phyloP scores from a whole-genome alignment of 2,888 invertebrate genomes.

The Agonopterix heracliana region DNA sequence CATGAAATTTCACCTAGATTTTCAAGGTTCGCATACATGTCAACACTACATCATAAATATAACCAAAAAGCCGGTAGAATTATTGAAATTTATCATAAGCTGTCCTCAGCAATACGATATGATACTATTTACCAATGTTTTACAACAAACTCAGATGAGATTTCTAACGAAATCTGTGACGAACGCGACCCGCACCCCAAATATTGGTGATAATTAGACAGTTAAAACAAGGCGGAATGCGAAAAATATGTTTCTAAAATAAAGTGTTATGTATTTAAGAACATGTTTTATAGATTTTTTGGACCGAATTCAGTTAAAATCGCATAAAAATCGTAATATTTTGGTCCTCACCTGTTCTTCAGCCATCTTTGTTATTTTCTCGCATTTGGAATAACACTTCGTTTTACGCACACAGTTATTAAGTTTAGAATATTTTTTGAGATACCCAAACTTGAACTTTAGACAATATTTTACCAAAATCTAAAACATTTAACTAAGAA shows the following conservation, averaged over 20 bases:
- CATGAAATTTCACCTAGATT: background rate
- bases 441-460: no score
- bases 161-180: background rate
- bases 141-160: background rate
- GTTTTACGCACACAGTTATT: background rate
- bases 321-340: conserved; percentile 53
- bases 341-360: conserved; percentile 84
- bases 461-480: no score
- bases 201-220: background rate
- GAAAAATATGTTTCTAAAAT: conserved; percentile 8
- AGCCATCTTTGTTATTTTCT: conserved; percentile 82
- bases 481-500: no score
- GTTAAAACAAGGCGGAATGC: background rate
- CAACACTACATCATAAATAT: conserved; percentile 41
- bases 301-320: conserved; percentile 52
- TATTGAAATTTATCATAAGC: background rate
- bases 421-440: background rate
- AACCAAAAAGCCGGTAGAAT: conserved; percentile 60
- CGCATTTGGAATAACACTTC: conserved; percentile 58
- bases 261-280: background rate
- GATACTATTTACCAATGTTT: no score
- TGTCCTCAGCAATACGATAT: no score
- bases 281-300: conserved; percentile 1
- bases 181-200: conserved; percentile 1
- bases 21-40: conserved; percentile 19